phyloP scores from a whole-genome alignment of 2,113 vertebrate species.

The Otocyon megalotis region DNA sequence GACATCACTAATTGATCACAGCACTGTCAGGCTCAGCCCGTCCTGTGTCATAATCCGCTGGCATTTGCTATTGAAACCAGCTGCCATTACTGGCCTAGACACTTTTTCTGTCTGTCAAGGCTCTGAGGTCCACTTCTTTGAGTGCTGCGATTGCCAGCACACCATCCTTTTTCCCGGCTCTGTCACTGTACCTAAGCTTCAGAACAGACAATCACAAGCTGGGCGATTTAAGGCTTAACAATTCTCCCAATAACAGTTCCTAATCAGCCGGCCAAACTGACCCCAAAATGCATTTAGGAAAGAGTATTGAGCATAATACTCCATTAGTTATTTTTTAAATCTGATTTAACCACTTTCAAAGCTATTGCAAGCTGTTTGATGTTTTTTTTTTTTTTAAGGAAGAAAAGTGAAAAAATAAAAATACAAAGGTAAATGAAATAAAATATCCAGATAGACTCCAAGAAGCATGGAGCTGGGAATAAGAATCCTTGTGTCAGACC shows the following conservation, averaged over 20 bases:
- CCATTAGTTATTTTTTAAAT: neutral
- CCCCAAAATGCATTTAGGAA: neutral
- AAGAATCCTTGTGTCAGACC: neutral
- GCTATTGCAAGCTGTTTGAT: neutral
- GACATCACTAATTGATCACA: neutral
- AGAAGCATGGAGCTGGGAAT: neutral
- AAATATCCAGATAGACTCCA: neutral
- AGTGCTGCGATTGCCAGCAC: accelerated
- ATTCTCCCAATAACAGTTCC: neutral
- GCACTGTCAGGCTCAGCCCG: neutral
- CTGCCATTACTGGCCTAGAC: neutral
- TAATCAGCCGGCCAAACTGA: neutral
- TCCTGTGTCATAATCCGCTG: neutral
- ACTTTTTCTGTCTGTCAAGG: neutral
- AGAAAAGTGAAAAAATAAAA: neutral
- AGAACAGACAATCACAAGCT: neutral
- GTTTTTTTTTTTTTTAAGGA: neutral
- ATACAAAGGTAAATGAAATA: neutral
- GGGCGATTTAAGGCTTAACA: neutral
- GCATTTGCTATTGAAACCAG: neutral
- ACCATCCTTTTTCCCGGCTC: neutral
- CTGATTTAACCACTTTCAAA: neutral
- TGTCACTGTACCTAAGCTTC: neutral
- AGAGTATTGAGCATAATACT: neutral
- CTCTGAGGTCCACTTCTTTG: neutral